phyloP scores from a whole-genome alignment of 1,140 invertebrate species.

The Drosophila mojavensis region DNA sequence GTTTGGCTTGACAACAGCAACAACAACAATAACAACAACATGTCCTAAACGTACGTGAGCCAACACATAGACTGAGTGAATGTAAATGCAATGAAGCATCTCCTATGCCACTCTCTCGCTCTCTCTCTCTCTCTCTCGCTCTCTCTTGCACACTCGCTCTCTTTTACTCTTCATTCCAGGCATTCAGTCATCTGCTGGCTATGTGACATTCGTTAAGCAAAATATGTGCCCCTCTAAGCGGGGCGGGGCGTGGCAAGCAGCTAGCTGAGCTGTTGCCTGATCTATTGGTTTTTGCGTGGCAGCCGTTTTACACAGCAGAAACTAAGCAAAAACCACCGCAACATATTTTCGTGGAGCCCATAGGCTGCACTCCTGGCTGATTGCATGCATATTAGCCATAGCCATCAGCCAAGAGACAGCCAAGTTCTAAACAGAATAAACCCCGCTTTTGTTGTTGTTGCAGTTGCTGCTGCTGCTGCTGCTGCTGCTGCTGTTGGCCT shows the following conservation, averaged over 20 bases:
- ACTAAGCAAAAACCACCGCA: conserved; percentile 35
- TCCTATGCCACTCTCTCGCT: conserved; percentile 21
- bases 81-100: conserved; percentile 47
- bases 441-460: conserved; percentile 36
- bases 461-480: conserved; percentile 59
- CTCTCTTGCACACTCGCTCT: background rate
- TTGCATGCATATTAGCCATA: conserved; percentile 79
- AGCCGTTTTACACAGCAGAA: conserved; percentile 56
- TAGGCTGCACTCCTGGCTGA: conserved; percentile 34
- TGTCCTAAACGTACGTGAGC: conserved; percentile 36
- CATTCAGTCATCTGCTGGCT: conserved; percentile 32
- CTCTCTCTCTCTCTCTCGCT: too few species aligned
- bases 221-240: conserved; percentile 61
- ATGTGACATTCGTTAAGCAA: conserved; percentile 79
- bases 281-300: conserved; percentile 77
- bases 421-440: conserved; percentile 56
- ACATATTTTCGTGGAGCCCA: conserved; percentile 67
- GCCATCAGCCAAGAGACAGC: conserved; percentile 53
- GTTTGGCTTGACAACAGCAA: conserved; percentile 71
- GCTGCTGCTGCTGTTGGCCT: conserved; percentile 32
- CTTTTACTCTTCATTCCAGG: conserved; percentile 5
- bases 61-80: conserved; percentile 52
- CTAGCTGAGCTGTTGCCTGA: conserved; percentile 56
- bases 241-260: background rate
- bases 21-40: conserved; percentile 39